phyloP scores from a whole-genome alignment of 1,140 invertebrate species.

The Trachymyrmex cornetzi region DNA sequence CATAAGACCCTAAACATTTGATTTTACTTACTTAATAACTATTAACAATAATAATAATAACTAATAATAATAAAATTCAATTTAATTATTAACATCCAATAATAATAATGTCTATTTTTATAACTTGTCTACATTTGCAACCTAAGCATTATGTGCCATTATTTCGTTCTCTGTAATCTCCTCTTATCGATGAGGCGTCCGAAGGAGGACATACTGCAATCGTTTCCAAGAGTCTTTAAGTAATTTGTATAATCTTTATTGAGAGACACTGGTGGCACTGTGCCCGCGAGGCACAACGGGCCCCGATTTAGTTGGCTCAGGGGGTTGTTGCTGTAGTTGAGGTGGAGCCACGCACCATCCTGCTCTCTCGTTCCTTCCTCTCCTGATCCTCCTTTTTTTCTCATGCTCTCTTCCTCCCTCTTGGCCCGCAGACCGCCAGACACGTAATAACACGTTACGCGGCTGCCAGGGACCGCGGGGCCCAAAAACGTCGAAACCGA shows the following conservation, averaged over 20 bases:
- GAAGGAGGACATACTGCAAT: constrained; percentile 19
- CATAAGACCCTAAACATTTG: background rate
- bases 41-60: constrained; percentile 1
- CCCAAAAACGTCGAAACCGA: constrained; percentile 78
- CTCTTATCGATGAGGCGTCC: background rate
- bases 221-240: constrained; percentile 50
- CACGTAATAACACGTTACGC: constrained; percentile 81
- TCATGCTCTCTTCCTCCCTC: constrained; percentile 56
- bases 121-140: background rate
- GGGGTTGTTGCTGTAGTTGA: constrained; percentile 66
- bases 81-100: constrained; percentile 3
- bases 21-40: background rate
- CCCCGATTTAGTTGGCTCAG: constrained; percentile 66
- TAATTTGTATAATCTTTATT: constrained; percentile 73
- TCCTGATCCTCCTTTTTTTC: constrained; percentile 41
- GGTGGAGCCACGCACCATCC: constrained; percentile 43
- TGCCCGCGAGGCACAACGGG: constrained; percentile 62
- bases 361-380: constrained; percentile 7
- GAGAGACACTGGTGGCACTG: constrained; percentile 74
- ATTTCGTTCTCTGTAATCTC: constrained; percentile 21
- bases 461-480: constrained; percentile 69
- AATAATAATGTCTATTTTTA: constrained; percentile 3
- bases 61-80: constrained; percentile 10
- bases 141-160: constrained; percentile 1
- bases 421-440: constrained; percentile 75